Percentiles rank a stretch among this genome's conserved stretches.
Evolutionary conservation across 1,140 invertebrate genomes (phyloP).

Genomic region (Cyclina sinensis): DNA sequence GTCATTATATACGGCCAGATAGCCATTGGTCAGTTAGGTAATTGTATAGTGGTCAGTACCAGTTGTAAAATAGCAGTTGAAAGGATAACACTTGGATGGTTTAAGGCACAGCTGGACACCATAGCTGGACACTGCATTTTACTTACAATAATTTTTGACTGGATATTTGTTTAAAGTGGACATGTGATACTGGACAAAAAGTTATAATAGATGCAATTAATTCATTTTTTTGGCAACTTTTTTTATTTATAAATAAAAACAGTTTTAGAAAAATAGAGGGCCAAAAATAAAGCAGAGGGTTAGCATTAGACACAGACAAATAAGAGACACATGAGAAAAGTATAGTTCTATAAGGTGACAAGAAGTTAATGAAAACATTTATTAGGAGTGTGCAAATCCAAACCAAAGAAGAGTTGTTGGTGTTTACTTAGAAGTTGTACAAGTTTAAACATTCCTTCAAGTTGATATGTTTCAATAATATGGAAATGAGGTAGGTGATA

Average conservation of each 20-base stretch:
- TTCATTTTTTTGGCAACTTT: not conserved
- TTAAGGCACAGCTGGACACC: conserved; percentile 33
- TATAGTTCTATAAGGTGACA: no score
- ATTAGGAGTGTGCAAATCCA: no score
- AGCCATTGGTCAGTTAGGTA: conserved; percentile 54
- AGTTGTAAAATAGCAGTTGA: conserved; percentile 41
- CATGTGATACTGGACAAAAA: not conserved
- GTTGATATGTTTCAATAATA: not conserved
- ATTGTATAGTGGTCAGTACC: conserved; percentile 28
- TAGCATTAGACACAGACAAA: no score
- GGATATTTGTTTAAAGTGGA: conserved; percentile 25
- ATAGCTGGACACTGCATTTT: conserved; percentile 32
- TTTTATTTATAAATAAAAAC: no score
- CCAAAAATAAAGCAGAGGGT: no score
- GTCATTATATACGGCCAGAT: conserved; percentile 33
- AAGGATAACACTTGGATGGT: conserved; percentile 22
- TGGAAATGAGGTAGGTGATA: not conserved
- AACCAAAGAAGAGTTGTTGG: no score
- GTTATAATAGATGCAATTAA: not conserved
- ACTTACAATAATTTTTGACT: not conserved
- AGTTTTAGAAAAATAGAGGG: no score
- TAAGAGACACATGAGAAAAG: no score
- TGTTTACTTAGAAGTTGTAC: no score
- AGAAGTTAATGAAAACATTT: no score
- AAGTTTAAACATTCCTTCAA: not conserved